A percentile compares a stretch with the other conserved stretches of the same genome.
phyloP scores from a whole-genome alignment of 2,113 vertebrate genomes.

The Sinocyclocheilus anophthalmus region DNA sequence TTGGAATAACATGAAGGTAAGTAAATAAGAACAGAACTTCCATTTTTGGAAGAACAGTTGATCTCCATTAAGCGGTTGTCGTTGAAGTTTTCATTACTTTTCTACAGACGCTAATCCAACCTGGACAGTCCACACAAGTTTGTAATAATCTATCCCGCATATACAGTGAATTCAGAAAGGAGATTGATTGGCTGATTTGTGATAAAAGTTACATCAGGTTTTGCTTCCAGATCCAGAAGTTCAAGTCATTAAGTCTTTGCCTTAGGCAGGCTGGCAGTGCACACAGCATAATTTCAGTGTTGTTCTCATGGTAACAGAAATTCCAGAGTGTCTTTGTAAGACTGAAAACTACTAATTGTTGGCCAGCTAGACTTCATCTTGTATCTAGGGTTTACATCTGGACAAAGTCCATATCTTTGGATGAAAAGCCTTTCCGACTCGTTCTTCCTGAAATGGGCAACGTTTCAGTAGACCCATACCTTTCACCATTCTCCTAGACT shows the following conservation, averaged over 20 bases:
- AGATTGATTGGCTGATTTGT: neutral
- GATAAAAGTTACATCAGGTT: constrained; percentile 32
- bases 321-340: constrained; percentile 43
- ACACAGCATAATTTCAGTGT: constrained; percentile 41
- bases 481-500: constrained; percentile 1
- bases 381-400: constrained; percentile 5
- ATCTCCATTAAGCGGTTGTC: too few species aligned
- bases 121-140: too few species aligned
- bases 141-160: neutral
- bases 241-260: constrained; percentile 37
- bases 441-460: neutral
- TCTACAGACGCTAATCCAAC: too few species aligned
- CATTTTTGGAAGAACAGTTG: too few species aligned
- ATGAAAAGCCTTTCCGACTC: constrained; percentile 3
- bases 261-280: constrained; percentile 30
- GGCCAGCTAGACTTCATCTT: constrained; percentile 16
- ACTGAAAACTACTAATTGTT: constrained; percentile 8
- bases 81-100: too few species aligned
- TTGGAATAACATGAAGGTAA: too few species aligned
- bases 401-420: constrained; percentile 8
- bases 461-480: neutral
- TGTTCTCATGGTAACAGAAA: constrained; percentile 37
- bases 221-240: neutral
- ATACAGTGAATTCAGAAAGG: constrained; percentile 31
- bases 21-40: too few species aligned